Percentiles rank a stretch among this genome's conserved stretches.
These are phyloP conservation scores for Tragelaphus strepsiceros DNA, from an alignment of 2,113 vertebrate genomes.

Conservation along the genomic window DNA sequence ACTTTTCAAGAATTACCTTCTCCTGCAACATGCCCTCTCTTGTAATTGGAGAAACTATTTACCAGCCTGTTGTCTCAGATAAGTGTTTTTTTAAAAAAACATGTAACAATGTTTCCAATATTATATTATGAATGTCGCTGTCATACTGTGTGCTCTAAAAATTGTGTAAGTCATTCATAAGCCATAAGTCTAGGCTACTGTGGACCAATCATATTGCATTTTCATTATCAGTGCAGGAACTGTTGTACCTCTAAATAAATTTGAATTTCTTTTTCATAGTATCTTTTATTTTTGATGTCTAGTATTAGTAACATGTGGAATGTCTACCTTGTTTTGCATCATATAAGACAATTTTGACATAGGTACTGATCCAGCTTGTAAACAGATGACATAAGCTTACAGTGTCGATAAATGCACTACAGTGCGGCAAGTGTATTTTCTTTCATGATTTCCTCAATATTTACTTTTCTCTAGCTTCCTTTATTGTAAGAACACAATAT, in stretches of 20 bases:
- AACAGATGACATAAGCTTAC: not conserved
- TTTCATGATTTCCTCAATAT: not conserved
- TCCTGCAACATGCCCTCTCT: not conserved
- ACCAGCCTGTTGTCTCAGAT: not conserved
- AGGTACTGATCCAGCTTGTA: not conserved
- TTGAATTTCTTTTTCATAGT: not conserved
- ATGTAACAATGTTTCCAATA: not conserved
- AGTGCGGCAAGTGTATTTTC: not conserved
- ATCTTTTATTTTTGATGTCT: not conserved
- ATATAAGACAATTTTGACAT: not conserved
- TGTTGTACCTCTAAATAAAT: not conserved
- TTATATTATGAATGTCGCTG: not conserved
- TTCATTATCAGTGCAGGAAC: not conserved
- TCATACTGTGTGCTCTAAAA: not conserved
- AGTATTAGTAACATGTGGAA: not conserved
- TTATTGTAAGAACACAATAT: not conserved
- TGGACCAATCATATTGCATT: not conserved
- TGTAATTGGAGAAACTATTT: not conserved
- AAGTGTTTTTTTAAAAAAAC: not conserved
- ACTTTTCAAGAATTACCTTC: not conserved
- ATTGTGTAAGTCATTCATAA: not conserved
- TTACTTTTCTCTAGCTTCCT: not conserved
- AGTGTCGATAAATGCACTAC: not conserved
- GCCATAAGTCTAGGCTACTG: not conserved
- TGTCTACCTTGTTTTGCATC: not conserved